Base-by-base conservation (phyloP, 2,888 invertebrate genomes). In the Mythimna pallens region DNA sequence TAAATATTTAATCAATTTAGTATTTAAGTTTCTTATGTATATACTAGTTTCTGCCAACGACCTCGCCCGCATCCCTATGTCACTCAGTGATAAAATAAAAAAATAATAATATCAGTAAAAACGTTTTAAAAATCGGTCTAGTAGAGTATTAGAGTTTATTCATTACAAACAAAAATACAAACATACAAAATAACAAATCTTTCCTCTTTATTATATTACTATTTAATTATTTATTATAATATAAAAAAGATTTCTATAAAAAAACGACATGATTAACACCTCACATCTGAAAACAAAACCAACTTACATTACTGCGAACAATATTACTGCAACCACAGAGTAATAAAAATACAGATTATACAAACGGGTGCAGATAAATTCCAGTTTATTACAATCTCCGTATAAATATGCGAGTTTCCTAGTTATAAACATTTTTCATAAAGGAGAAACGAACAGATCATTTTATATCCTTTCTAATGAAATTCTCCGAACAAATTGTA, bases 321-420 rank as follows among this genome's bases (percentile, higher is more conserved):
- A 40, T 25, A 61, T 17, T 12, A 70, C 70, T 70, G 12, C 17
- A 59, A 14, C 47, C 59, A 65, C 54, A 63, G 63, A 66, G 74
- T 78, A 79, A 83, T 85, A 84, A 83, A 86, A 86, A 81, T 83
- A 71, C 82, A 78, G 79, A 84, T 85, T 78, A 80, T 78, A 81
- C 77, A 71, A 66, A 58, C 64, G 61, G 50, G 72, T 70, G 76
- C 65, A 78, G 74, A 86, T 85, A 86, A 86, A 83, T 78, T 79
- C 63, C 64, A 86, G 66, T 85, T 86, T 85, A 85, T 86, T 86
- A 81, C 86, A 81, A 79, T 71, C 64, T 72, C 61, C 66, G 77
- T 77, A 81, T 76, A 80, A 76, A 79, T 79, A 85, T 78, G 43
- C 64, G 73, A 83, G 71, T 67, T 78, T 71, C 67, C 72, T 72